Base-by-base conservation (phyloP, 2,113 vertebrate species). In the Lepus europaeus region DNA sequence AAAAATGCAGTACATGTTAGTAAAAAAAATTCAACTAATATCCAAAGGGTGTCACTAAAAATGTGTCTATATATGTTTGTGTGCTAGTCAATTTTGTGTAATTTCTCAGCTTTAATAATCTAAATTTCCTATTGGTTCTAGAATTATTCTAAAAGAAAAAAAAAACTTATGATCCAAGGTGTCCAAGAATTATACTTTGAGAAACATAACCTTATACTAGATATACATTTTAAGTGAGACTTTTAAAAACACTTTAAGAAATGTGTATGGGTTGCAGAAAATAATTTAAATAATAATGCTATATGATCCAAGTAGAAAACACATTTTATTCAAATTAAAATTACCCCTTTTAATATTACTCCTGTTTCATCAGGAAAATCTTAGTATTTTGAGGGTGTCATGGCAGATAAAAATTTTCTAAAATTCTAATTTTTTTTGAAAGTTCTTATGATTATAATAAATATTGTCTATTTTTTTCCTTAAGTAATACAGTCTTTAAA, bases 221-320 rank as follows among this genome's bases (percentile, higher is more conserved):
- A 98, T 93, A 97, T 3, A 90, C n/a, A n/a, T 63, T 95, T 97
- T 93, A 53, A 79, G 27, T 83, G 97, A 97, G 95, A 95, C 90
- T 97, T 84, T 94, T 45, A 91, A 97, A 95, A 94, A 85, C 16
- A 93, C 39, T 13, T 96, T 96, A 59, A 96, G 74, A 84, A 94
- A 91, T 95, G 89, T 94, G 97, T 96, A 96, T 69, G 95, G 96
- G 96, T 95, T 88, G 91, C 80, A 95, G 91, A 97, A 97, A 96
- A 39, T 89, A 85, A 82, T 97, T 97, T 97, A 96, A 97, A 96
- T 97, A 97, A 97, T 90, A 97, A 2, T 90, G 87, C 88, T 95
- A 97, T 49, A 80, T 96, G 87, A 23, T 78, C 79, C 88, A 92
- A 90, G 76, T 73, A 95, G 97, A 97, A 98, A 97, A 98, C 70